A percentile compares a stretch with the other conserved stretches of the same genome.
These are phyloP conservation scores for Melangyna quadrimaculata DNA, from an alignment of 2,888 invertebrate genomes.

Conservation along the genomic window DNA sequence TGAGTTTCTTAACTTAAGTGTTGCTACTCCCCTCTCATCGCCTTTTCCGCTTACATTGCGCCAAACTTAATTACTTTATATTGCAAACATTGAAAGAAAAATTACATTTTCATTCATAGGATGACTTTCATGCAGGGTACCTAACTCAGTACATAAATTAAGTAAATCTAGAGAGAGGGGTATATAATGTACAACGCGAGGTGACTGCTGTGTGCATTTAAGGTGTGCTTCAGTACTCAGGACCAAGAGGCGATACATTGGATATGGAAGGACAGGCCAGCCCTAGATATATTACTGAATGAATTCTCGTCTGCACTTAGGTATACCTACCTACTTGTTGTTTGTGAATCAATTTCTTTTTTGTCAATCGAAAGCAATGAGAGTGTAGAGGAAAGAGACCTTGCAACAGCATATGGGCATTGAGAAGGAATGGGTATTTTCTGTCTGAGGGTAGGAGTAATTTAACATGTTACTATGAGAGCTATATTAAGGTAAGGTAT, in stretches of 20 bases:
- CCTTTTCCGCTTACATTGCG: constrained; percentile 10
- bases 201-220: constrained; percentile 28
- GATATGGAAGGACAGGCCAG: not conserved
- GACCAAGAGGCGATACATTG: not conserved
- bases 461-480: not conserved
- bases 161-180: not conserved
- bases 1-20: not conserved
- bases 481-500: not conserved
- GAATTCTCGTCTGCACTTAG: constrained; percentile 35
- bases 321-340: constrained; percentile 25
- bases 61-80: constrained; percentile 42
- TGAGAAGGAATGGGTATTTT: not conserved
- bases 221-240: constrained; percentile 38
- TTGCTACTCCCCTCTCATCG: not conserved
- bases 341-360: constrained; percentile 44
- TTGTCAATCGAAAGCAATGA: constrained; percentile 16
- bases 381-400: constrained; percentile 18
- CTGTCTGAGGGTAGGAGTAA: not conserved
- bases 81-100: constrained; percentile 22
- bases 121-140: not conserved
- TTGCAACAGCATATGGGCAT: not conserved
- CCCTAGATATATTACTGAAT: constrained; percentile 45
- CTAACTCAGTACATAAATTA: not conserved
- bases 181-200: constrained; percentile 4
- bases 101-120: constrained; percentile 25